These are phyloP conservation scores for Tympanuchus pallidicinctus DNA, from an alignment of 2,113 vertebrate species.

Conservation along the genomic window DNA sequence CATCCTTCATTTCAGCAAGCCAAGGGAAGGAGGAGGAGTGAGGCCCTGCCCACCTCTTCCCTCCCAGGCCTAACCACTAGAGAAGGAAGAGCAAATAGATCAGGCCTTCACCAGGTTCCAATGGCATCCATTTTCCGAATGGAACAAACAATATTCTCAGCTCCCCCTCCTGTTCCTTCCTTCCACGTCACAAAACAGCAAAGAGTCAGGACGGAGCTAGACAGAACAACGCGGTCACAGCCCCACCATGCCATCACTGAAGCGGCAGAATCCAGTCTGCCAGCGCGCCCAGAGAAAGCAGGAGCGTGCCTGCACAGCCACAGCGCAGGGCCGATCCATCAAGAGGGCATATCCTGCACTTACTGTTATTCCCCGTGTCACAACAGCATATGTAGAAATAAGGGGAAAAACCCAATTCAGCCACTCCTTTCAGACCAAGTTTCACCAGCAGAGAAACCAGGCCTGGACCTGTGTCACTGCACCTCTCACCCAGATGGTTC, in stretches of 20 bases:
- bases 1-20: neutral
- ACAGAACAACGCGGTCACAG: neutral
- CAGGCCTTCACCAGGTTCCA: neutral
- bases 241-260: neutral
- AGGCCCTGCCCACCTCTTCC: neutral
- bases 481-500: neutral
- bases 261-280: neutral
- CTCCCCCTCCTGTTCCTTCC: neutral
- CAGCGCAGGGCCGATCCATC: neutral
- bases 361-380: neutral
- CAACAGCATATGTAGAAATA: rapidly evolving
- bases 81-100: neutral
- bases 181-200: neutral
- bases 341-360: neutral
- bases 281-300: neutral
- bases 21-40: neutral
- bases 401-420: neutral
- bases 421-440: neutral
- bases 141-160: neutral
- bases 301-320: neutral
- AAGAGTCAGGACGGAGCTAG: neutral
- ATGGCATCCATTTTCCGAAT: neutral
- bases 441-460: neutral
- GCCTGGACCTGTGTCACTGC: neutral
- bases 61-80: neutral